A percentile compares a stretch with the other conserved stretches of the same genome.
Evolutionary conservation across 2,888 invertebrate species (phyloP).

Genomic region (Calameuta filiformis): DNA sequence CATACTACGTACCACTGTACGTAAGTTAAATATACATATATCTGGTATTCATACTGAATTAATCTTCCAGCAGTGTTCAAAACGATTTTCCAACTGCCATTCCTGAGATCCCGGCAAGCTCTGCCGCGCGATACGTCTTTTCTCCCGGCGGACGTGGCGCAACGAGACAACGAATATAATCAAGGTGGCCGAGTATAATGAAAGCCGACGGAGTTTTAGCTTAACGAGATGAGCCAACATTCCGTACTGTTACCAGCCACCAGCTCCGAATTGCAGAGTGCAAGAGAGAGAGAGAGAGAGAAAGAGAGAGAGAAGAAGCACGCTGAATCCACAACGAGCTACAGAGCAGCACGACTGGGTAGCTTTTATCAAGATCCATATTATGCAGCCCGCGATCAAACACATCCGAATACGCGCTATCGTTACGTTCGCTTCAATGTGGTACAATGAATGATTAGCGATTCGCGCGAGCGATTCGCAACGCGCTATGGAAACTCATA

Average conservation of each 20-base stretch:
- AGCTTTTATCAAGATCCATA: neutral
- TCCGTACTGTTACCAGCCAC: neutral
- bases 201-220: constrained; percentile 34
- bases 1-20: neutral
- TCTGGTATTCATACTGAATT: neutral
- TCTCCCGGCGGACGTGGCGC: neutral
- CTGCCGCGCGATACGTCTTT: neutral
- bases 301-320: neutral
- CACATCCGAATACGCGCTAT: neutral
- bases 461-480: neutral
- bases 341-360: neutral
- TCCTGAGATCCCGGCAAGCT: neutral
- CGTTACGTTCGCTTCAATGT: neutral
- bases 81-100: neutral
- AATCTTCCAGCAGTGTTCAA: neutral
- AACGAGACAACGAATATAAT: neutral
- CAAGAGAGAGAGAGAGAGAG: neutral
- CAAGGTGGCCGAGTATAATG: neutral
- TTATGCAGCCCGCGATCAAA: neutral
- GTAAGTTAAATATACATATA: neutral
- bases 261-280: neutral
- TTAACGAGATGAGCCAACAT: constrained; percentile 36
- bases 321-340: neutral
- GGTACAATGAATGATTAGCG: neutral
- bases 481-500: neutral